phyloP scores from a whole-genome alignment of 2,888 invertebrate species.

The Drosophila hamatofila region DNA sequence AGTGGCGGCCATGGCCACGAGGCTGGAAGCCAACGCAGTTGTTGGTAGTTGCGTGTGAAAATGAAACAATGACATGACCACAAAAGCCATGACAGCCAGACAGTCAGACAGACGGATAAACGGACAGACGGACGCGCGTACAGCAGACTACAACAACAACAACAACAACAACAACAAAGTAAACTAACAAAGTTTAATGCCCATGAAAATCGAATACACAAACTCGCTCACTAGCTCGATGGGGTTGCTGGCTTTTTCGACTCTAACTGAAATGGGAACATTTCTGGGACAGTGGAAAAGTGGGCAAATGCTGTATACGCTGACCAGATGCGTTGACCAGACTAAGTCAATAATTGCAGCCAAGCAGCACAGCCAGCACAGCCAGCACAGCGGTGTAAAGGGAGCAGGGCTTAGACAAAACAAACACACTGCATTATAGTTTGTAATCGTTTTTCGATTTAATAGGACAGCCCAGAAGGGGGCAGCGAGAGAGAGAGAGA shows the following conservation, averaged over 20 bases:
- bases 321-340: constrained; percentile 60
- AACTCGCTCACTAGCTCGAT: neutral
- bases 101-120: constrained; percentile 23
- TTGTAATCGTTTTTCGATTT: constrained; percentile 81
- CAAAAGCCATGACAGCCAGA: constrained; percentile 62
- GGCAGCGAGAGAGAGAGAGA: neutral
- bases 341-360: constrained; percentile 64
- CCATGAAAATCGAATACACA: constrained; percentile 49
- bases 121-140: neutral
- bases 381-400: neutral
- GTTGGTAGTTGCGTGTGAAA: constrained; percentile 73
- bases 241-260: neutral
- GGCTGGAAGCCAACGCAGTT: constrained; percentile 17
- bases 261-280: constrained; percentile 42
- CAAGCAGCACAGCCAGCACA: neutral
- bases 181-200: constrained; percentile 62
- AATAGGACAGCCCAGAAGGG: constrained; percentile 61
- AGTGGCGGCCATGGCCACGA: constrained; percentile 19
- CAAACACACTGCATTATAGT: constrained; percentile 74
- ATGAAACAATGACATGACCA: constrained; percentile 78
- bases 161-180: constrained; percentile 13
- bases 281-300: constrained; percentile 5
- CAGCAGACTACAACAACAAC: constrained; percentile 18
- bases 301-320: constrained; percentile 35
- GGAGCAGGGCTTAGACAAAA: constrained; percentile 9